Conservation (phyloP, 2,888 invertebrate genomes). For the Merodon equestris region DNA sequence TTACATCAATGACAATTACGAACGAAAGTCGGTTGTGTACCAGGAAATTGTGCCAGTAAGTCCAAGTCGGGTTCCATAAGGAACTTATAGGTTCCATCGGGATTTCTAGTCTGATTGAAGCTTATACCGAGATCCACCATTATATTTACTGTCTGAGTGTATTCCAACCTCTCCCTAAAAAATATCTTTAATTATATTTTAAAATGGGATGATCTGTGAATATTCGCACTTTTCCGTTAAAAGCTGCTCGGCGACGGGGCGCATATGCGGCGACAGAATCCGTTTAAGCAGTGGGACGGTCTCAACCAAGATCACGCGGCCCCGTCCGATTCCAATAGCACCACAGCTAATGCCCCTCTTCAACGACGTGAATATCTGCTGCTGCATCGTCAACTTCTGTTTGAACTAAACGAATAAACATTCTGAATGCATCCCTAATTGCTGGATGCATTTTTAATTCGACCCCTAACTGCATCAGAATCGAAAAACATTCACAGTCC, state of each 20-base stretch:
- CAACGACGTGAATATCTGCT: slow-evolving; percentile 82
- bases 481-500: slow-evolving; percentile 57
- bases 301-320: slow-evolving; percentile 82
- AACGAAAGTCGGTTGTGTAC: slow-evolving; percentile 70
- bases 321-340: slow-evolving; percentile 76
- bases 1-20: background rate
- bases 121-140: slow-evolving; percentile 94
- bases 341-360: slow-evolving; percentile 82
- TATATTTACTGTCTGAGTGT: slow-evolving; percentile 86
- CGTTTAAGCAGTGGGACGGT: slow-evolving; percentile 85
- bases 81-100: slow-evolving; percentile 87
- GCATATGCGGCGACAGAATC: slow-evolving; percentile 86
- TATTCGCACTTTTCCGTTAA: slow-evolving; percentile 75
- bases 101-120: slow-evolving; percentile 88
- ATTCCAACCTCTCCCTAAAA: slow-evolving; percentile 79
- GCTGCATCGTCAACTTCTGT: slow-evolving; percentile 79
- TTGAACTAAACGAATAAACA: slow-evolving; percentile 79
- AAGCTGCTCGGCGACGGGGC: slow-evolving; percentile 82
- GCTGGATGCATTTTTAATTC: slow-evolving; percentile 69
- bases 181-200: background rate
- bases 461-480: slow-evolving; percentile 65
- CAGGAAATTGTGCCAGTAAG: slow-evolving; percentile 78
- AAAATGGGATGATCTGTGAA: background rate
- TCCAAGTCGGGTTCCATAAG: slow-evolving; percentile 89
- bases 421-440: slow-evolving; percentile 67